These are phyloP conservation scores for Eupithecia exiguata DNA, from an alignment of 2,888 invertebrate genomes.

Conservation along the genomic window DNA sequence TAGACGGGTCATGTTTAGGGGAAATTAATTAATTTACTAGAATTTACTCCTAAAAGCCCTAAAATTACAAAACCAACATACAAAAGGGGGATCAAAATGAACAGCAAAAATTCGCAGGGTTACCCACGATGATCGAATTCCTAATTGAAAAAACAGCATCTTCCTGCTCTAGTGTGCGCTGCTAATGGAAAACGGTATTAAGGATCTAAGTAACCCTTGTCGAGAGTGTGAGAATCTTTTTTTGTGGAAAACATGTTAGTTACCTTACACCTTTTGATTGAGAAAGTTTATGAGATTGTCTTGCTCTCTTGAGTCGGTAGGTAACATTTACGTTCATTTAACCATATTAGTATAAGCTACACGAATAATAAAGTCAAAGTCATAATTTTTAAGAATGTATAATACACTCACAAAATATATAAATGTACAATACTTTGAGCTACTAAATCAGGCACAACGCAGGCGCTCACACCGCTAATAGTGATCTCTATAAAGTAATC, in stretches of 20 bases:
- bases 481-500: background rate
- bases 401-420: too few species aligned
- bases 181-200: constrained; percentile 22
- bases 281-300: background rate
- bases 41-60: constrained; percentile 3
- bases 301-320: too few species aligned
- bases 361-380: too few species aligned
- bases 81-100: constrained; percentile 20
- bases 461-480: background rate
- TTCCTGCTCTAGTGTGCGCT: constrained; percentile 6
- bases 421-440: too few species aligned
- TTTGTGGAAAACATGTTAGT: constrained; percentile 5
- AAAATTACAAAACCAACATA: constrained; percentile 15
- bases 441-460: background rate
- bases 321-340: too few species aligned
- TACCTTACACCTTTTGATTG: background rate
- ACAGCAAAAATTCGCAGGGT: constrained; percentile 13
- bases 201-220: constrained; percentile 9
- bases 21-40: constrained; percentile 38
- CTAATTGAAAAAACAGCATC: constrained; percentile 26
- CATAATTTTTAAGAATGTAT: too few species aligned
- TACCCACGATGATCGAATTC: constrained; percentile 17
- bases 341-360: too few species aligned
- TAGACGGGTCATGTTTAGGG: constrained; percentile 23
- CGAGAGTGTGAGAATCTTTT: constrained; percentile 7